Base-by-base conservation (phyloP, 92 coral and sea anemone genomes). In the Micromussa lordhowensis region DNA sequence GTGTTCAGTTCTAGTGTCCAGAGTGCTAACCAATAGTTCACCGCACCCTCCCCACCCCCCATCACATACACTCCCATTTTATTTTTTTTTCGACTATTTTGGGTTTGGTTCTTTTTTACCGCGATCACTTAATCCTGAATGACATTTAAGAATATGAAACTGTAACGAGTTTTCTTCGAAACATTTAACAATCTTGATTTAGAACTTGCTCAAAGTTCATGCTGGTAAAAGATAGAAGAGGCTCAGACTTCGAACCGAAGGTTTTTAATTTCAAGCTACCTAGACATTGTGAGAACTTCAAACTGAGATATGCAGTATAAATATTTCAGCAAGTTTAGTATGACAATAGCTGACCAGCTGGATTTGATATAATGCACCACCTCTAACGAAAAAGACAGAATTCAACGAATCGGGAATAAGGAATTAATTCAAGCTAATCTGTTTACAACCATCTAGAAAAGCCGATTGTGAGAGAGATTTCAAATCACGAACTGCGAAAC, bases 401-500 rank as follows among this genome's bases (percentile, higher is more conserved):
- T 61, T 66, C 89, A 5, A 9, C 89, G 78, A 86, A 86, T 86
- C 36, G 30, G 61, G 31, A 86, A 22, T 22, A 59, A 66, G 59
- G 66, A 61, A 77, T 63, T 78, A 77, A 86, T 40, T 64, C 9
- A 86, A 61, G 22, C 31, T 86, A 86, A 86, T 86, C n/a, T 86
- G 83, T 63, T 85, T 61, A 54, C 29, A 30, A 28, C 54, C 40
- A 3, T 74, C 40, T 18, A 35, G 26, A 19, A 57, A 57, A 40
- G 30, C 71, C 81, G 34, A 35, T 57, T 72, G 80, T 30, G 68
- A 19, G 32, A 53, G 4, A 22, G 26, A 49, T 71, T 73, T 72
- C 11, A 58, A 84, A 74, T 74, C 58, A 84, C 44, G 53, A 0
- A 13, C 51, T 44, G 51, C 24, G 3, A 54, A 24, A 61, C n/a